Conservation (phyloP, 2,888 invertebrate genomes). For the Macroteleia sp. region DNA sequence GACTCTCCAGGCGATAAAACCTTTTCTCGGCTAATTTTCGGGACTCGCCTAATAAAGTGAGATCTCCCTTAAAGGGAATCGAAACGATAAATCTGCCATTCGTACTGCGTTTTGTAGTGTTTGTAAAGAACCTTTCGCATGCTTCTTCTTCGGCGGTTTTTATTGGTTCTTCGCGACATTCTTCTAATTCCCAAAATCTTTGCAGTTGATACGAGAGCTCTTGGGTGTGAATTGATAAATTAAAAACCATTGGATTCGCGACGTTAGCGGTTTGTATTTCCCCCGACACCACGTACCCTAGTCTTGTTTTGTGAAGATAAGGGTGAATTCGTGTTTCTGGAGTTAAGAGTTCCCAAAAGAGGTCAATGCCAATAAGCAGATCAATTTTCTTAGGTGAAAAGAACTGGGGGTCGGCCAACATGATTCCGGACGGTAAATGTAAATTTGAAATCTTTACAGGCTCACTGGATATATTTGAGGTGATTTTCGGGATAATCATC, state of each 20-base stretch:
- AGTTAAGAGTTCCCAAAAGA: conserved; percentile 13
- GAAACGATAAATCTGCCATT: conserved; percentile 4
- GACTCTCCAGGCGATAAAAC: conserved; percentile 1
- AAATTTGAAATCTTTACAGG: not conserved
- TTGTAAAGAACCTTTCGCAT: not conserved
- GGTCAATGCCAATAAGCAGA: conserved; percentile 11
- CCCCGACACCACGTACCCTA: conserved; percentile 23
- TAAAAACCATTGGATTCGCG: not conserved
- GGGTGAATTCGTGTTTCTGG: not conserved
- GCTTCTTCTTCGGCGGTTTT: conserved; percentile 1
- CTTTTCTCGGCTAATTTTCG: not conserved
- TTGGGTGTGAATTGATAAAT: not conserved
- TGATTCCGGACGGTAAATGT: conserved; percentile 7
- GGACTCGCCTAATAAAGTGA: not conserved
- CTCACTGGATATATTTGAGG: not conserved
- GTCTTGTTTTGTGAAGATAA: conserved; percentile 7
- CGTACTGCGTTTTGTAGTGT: not conserved
- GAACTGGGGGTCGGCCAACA: conserved; percentile 39
- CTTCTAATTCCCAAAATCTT: conserved; percentile 11
- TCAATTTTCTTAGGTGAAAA: conserved; percentile 8
- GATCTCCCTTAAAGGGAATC: not conserved
- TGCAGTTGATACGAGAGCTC: conserved; percentile 4
- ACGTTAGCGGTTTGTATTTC: not conserved
- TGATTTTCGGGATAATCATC: not conserved
- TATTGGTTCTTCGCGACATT: not conserved